Percentiles rank a stretch among this genome's conserved stretches.
These are phyloP conservation scores for Netta rufina DNA, from an alignment of 2,797 vertebrate genomes.

Conservation along the genomic window DNA sequence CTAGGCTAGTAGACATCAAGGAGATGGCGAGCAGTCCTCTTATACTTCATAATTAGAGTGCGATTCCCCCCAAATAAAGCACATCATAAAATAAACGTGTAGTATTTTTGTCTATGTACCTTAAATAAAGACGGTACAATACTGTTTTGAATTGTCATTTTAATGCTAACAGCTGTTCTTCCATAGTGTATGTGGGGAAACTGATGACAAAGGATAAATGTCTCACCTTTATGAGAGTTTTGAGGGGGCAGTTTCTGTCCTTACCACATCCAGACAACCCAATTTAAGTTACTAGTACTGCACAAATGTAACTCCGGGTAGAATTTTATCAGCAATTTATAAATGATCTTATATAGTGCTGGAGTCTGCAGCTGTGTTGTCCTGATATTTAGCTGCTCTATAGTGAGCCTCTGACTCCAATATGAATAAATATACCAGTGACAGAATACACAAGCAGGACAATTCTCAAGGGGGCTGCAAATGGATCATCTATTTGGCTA, in stretches of 20 bases:
- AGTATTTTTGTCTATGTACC: not conserved
- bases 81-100: not conserved
- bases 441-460: not conserved
- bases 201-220: not conserved
- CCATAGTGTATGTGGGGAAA: not conserved
- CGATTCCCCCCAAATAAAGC: not conserved
- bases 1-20: not conserved
- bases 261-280: not conserved
- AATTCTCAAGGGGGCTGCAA: not conserved
- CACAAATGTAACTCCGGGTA: not conserved
- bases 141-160: not conserved
- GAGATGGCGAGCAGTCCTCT: not conserved
- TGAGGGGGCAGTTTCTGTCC: not conserved
- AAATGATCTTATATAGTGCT: not conserved
- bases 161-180: not conserved
- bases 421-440: slow-evolving; percentile 16
- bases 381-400: slow-evolving; percentile 57
- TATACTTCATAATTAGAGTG: not conserved
- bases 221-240: not conserved
- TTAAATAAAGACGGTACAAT: not conserved
- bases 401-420: not conserved
- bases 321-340: slow-evolving; percentile 38
- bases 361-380: slow-evolving; percentile 55
- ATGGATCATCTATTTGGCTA: slow-evolving; percentile 24
- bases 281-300: not conserved